Percentiles rank a stretch among this genome's conserved stretches.
These are phyloP conservation scores for Drosophila robusta DNA, from an alignment of 2,888 invertebrate species.

Conservation along the genomic window DNA sequence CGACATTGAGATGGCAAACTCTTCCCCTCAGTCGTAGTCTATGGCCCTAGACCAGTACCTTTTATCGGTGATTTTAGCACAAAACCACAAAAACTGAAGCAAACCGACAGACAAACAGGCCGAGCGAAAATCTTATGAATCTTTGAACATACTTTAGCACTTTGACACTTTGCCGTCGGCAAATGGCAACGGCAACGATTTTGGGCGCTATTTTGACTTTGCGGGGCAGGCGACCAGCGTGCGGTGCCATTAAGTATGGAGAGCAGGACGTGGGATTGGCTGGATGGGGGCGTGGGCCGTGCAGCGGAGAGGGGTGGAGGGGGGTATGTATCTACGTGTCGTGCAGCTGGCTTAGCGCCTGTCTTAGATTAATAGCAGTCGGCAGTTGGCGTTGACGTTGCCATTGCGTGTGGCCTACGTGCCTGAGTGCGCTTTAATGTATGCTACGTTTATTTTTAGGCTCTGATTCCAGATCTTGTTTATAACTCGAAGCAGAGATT, in stretches of 20 bases:
- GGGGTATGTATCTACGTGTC: slow-evolving; percentile 44
- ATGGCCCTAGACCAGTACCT: slow-evolving; percentile 35
- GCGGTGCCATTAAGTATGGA: slow-evolving; percentile 53
- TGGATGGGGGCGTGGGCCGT: too few relatives aligned
- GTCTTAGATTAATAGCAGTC: slow-evolving; percentile 66
- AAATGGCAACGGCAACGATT: slow-evolving; percentile 50
- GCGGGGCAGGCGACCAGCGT: slow-evolving; percentile 21
- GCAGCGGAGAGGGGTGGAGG: neutral
- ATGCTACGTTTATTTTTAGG: slow-evolving; percentile 40
- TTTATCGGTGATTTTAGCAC: slow-evolving; percentile 67
- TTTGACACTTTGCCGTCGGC: slow-evolving; percentile 74
- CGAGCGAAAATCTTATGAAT: slow-evolving; percentile 78
- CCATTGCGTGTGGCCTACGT: slow-evolving; percentile 54
- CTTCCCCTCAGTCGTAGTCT: slow-evolving; percentile 19
- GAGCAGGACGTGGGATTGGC: neutral
- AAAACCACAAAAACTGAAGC: slow-evolving; percentile 40
- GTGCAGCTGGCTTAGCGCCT: slow-evolving; percentile 33
- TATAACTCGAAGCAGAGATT: slow-evolving; percentile 43
- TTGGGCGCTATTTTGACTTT: slow-evolving; percentile 63
- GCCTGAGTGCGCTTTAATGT: slow-evolving; percentile 52
- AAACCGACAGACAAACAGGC: slow-evolving; percentile 17
- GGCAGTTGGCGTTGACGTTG: slow-evolving; percentile 32
- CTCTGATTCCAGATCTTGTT: slow-evolving; percentile 27
- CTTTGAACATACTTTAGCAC: slow-evolving; percentile 83
- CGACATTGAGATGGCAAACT: slow-evolving; percentile 41